Evolutionary conservation across 2,888 invertebrate genomes (phyloP).

Genomic region (Galerucella calmariensis): DNA sequence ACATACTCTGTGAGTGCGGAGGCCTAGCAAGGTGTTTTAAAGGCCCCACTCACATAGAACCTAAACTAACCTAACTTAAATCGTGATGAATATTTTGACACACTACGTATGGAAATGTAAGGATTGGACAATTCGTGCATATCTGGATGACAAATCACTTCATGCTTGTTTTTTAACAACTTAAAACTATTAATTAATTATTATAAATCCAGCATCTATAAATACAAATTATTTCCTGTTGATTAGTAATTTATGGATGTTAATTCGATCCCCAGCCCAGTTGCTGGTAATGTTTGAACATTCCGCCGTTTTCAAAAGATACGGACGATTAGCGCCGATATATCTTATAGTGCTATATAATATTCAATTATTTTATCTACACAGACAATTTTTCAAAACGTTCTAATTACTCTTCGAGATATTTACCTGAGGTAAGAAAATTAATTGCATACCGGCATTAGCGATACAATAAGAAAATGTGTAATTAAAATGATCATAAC

Average conservation of each 20-base stretch:
- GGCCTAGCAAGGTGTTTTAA: no score
- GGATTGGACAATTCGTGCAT: no score
- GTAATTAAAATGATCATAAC: slow-evolving; percentile 22
- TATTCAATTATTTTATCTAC: slow-evolving; percentile 16
- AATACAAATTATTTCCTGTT: not conserved
- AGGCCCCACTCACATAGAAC: no score
- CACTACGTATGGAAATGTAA: no score
- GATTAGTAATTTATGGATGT: not conserved
- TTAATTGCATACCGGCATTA: slow-evolving; percentile 16
- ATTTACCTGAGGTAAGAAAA: slow-evolving; percentile 17
- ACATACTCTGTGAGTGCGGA: no score
- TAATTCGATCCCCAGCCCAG: not conserved
- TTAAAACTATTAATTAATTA: no score
- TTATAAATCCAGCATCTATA: not conserved
- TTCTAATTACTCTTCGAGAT: slow-evolving; percentile 15
- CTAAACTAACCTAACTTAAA: no score
- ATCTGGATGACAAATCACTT: no score
- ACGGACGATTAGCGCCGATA: slow-evolving; percentile 6
- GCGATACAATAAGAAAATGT: slow-evolving; percentile 6
- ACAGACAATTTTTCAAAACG: slow-evolving; percentile 13
- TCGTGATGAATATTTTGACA: no score
- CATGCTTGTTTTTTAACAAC: no score
- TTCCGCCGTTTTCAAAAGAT: slow-evolving; percentile 4
- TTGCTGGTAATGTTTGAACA: not conserved
- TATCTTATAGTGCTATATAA: not conserved